Percentiles rank a stretch among this genome's conserved stretches.
Conservation (phyloP, 2,797 vertebrate species). For the Hybognathus amarus region DNA sequence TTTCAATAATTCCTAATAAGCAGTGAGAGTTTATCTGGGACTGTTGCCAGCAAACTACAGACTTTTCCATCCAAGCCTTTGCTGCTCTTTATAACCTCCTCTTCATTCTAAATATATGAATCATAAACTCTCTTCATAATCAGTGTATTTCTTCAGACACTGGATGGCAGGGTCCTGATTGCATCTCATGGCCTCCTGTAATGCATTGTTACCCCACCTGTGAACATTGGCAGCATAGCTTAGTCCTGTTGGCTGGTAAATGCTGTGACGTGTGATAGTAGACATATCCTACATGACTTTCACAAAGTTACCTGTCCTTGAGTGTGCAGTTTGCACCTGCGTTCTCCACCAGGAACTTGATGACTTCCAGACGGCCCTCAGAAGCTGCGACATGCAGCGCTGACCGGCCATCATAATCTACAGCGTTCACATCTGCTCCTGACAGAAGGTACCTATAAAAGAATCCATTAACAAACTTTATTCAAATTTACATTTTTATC, state of each 20-base stretch:
- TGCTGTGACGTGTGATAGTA: neutral
- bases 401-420: slow-evolving; percentile 76
- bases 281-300: neutral
- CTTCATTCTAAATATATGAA: slow-evolving; percentile 2
- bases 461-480: neutral
- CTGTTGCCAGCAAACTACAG: neutral
- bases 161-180: slow-evolving; percentile 62
- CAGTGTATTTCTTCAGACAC: slow-evolving; percentile 64
- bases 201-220: slow-evolving; percentile 76
- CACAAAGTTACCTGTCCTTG: slow-evolving; percentile 69
- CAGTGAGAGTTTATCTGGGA: neutral
- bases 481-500: neutral
- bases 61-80: neutral
- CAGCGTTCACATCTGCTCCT: slow-evolving; percentile 71
- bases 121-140: slow-evolving; percentile 54
- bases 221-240: slow-evolving; percentile 31
- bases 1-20: neutral
- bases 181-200: slow-evolving; percentile 72
- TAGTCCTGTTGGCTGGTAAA: neutral
- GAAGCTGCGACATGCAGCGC: slow-evolving; percentile 75
- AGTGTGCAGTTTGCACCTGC: slow-evolving; percentile 61
- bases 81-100: slow-evolving; percentile 8
- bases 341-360: slow-evolving; percentile 75
- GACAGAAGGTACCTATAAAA: slow-evolving; percentile 73
- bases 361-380: slow-evolving; percentile 71